Conservation (phyloP, 2,888 invertebrate species). For the Drosophila engyochracea region DNA sequence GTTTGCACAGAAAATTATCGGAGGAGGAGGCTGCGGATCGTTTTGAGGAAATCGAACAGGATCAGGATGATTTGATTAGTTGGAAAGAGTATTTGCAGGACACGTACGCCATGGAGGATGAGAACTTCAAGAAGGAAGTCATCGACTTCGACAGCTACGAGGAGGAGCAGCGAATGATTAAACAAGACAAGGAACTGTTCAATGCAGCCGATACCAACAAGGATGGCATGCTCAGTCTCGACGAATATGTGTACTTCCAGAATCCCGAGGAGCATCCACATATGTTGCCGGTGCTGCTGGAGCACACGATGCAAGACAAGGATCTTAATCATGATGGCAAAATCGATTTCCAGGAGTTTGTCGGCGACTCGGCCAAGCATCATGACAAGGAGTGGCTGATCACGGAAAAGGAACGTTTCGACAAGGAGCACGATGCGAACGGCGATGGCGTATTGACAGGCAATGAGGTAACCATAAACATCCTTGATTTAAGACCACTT, state of each 20-base stretch:
- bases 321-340: conserved; percentile 94
- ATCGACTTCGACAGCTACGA: conserved; percentile 86
- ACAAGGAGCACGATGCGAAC: conserved; percentile 93
- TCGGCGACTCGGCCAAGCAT: conserved; percentile 86
- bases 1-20: conserved; percentile 89
- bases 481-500: not conserved
- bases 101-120: conserved; percentile 92
- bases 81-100: conserved; percentile 97
- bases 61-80: conserved; percentile 92
- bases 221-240: conserved; percentile 90
- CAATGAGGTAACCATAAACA: conserved; percentile 86
- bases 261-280: conserved; percentile 96
- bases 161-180: conserved; percentile 87
- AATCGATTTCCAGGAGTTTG: conserved; percentile 90
- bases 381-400: conserved; percentile 91
- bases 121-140: conserved; percentile 84
- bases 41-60: conserved; percentile 93
- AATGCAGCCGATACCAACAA: conserved; percentile 92
- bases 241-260: conserved; percentile 95
- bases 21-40: conserved; percentile 95
- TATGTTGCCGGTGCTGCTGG: conserved; percentile 92
- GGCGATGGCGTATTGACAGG: conserved; percentile 92
- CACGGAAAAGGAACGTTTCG: conserved; percentile 93
- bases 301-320: conserved; percentile 94
- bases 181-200: conserved; percentile 95